These are phyloP conservation scores for Drosophila paracracens DNA, from an alignment of 2,888 invertebrate species.

Conservation along the genomic window DNA sequence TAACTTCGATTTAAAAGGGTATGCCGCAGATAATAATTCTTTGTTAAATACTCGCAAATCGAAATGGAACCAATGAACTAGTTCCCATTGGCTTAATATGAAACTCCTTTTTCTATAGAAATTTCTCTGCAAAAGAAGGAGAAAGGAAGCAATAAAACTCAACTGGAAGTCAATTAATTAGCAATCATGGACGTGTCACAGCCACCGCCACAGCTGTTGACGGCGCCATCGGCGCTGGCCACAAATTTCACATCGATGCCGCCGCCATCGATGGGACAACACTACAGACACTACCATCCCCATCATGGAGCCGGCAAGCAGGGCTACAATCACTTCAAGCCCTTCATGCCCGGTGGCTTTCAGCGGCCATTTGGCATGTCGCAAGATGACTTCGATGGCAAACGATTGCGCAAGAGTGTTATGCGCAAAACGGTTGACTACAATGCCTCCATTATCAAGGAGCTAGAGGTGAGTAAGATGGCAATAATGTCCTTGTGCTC, in stretches of 20 bases:
- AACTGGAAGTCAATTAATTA: conserved; percentile 5
- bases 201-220: conserved; percentile 82
- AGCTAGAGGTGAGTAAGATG: conserved; percentile 90
- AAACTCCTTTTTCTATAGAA: conserved; percentile 21
- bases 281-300: conserved; percentile 76
- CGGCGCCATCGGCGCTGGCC: conserved; percentile 81
- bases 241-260: conserved; percentile 79
- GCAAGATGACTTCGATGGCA: conserved; percentile 97
- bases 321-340: conserved; percentile 84
- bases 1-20: neutral
- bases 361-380: conserved; percentile 88
- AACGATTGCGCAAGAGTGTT: conserved; percentile 96
- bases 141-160: conserved; percentile 14
- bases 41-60: conserved; percentile 13
- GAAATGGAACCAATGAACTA: conserved; percentile 39
- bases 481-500: neutral
- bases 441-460: conserved; percentile 96
- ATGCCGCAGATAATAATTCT: neutral
- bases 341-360: conserved; percentile 83
- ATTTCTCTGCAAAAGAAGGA: conserved; percentile 17
- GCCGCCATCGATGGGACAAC: conserved; percentile 78
- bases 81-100: conserved; percentile 25
- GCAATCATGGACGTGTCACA: conserved; percentile 80
- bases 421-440: conserved; percentile 99
- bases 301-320: conserved; percentile 83